A percentile compares a stretch with the other conserved stretches of the same genome.
Conservation (phyloP, 2,888 invertebrate species). For the Agriopis aurantiaria region DNA sequence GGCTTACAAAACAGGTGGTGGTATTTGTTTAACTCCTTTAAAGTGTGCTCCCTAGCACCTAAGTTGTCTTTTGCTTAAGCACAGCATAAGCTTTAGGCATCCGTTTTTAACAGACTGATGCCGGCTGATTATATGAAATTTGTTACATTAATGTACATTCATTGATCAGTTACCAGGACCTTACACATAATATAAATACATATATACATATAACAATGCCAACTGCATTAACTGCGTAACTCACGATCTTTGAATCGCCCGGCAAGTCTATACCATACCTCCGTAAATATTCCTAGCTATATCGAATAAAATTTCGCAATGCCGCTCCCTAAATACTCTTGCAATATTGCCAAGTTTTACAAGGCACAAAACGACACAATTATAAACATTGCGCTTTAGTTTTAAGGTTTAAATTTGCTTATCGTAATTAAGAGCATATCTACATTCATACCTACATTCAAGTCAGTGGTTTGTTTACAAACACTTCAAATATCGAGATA, state of each 20-base stretch:
- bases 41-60: too few relatives aligned
- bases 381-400: neutral
- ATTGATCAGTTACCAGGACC: slow-evolving; percentile 1
- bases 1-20: too few relatives aligned
- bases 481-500: slow-evolving; percentile 27
- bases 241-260: slow-evolving; percentile 14
- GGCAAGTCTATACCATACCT: slow-evolving; percentile 8
- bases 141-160: neutral
- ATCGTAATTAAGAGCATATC: slow-evolving; percentile 20
- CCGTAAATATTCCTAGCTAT: slow-evolving; percentile 27
- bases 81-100: too few relatives aligned
- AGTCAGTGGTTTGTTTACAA: slow-evolving; percentile 38
- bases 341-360: slow-evolving; percentile 37
- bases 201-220: slow-evolving; percentile 33
- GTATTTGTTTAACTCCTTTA: too few relatives aligned
- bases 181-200: slow-evolving; percentile 1
- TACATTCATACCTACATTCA: slow-evolving; percentile 6
- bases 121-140: too few relatives aligned
- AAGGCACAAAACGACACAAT: slow-evolving; percentile 12
- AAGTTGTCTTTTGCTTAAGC: too few relatives aligned
- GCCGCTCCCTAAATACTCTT: slow-evolving; percentile 42
- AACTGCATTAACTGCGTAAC: slow-evolving; percentile 44
- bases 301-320: slow-evolving; percentile 38
- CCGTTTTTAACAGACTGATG: too few relatives aligned
- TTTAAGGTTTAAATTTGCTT: slow-evolving; percentile 33